Evolutionary conservation across 2,113 vertebrate genomes (phyloP).

Genomic region (Mustela nigripes): DNA sequence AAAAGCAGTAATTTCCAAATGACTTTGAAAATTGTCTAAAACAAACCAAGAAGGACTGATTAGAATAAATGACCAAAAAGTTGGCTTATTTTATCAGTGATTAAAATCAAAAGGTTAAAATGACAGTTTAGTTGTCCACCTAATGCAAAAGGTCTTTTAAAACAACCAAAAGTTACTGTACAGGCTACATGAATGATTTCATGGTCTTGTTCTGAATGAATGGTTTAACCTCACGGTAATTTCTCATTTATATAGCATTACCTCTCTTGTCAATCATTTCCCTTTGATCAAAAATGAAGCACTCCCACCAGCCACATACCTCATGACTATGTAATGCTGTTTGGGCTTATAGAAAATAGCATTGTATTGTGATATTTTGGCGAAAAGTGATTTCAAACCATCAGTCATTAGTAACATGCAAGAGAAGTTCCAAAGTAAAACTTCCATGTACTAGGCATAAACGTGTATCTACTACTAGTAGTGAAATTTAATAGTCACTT

Average conservation of each 20-base stretch:
- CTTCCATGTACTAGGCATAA: neutral
- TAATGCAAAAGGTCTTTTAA: conserved; percentile 28
- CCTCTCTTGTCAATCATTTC: neutral
- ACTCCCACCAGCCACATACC: neutral
- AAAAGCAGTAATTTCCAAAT: neutral
- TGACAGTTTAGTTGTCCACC: neutral
- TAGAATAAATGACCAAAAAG: neutral
- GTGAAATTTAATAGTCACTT: conserved; percentile 8
- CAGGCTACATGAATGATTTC: neutral
- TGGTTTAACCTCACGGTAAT: neutral
- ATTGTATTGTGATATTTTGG: neutral
- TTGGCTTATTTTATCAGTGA: neutral
- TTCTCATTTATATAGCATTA: conserved; percentile 38
- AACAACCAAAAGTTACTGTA: conserved; percentile 18
- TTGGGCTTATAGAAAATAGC: conserved; percentile 1
- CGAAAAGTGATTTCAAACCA: neutral
- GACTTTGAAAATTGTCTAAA: neutral
- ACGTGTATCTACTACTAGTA: neutral
- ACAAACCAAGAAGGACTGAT: neutral
- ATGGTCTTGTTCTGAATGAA: neutral
- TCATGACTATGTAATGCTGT: neutral
- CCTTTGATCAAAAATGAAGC: conserved; percentile 6
- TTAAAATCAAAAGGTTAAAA: conserved; percentile 44
- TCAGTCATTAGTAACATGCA: conserved; percentile 8
- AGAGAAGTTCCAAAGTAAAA: conserved; percentile 35